Evolutionary conservation across 92 coral and sea anemone species (phyloP).

Genomic region (Heliopora coerulea): DNA sequence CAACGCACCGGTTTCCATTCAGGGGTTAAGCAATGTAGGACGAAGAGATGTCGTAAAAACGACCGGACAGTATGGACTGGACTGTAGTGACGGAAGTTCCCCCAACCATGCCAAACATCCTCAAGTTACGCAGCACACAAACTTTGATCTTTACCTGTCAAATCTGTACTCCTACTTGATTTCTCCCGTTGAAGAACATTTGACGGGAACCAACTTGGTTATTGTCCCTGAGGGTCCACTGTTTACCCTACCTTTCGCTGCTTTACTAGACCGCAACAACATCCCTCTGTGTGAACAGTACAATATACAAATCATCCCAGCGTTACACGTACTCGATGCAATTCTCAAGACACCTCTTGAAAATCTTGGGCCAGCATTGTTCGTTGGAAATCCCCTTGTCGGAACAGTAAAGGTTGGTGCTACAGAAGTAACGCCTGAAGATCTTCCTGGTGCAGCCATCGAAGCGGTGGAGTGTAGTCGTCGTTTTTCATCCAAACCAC

Average conservation of each 20-base stretch:
- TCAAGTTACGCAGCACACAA: neutral
- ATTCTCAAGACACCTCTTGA: slow-evolving; percentile 22
- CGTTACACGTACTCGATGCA: slow-evolving; percentile 18
- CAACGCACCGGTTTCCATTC: too few species aligned
- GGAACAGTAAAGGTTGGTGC: slow-evolving; percentile 7
- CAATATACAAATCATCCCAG: slow-evolving; percentile 39
- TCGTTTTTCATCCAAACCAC: slow-evolving; percentile 6
- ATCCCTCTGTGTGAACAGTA: slow-evolving; percentile 19
- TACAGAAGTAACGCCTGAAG: neutral
- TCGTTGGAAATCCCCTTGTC: slow-evolving; percentile 48
- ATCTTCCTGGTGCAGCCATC: slow-evolving; percentile 11
- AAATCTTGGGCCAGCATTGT: slow-evolving; percentile 22
- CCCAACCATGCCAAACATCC: too few species aligned
- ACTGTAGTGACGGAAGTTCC: too few species aligned
- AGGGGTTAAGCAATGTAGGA: too few species aligned
- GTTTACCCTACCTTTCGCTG: slow-evolving; percentile 54
- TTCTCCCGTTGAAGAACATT: slow-evolving; percentile 4
- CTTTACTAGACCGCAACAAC: slow-evolving; percentile 15
- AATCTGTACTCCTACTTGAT: neutral
- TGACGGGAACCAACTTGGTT: slow-evolving; percentile 23
- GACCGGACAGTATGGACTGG: too few species aligned
- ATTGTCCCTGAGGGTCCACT: slow-evolving; percentile 59
- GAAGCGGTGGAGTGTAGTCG: slow-evolving; percentile 30
- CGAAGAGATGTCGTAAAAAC: too few species aligned
- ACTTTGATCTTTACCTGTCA: neutral